A percentile compares a stretch with the other conserved stretches of the same genome.
phyloP scores from a whole-genome alignment of 2,113 vertebrate species.

The Marmota flaviventris region DNA sequence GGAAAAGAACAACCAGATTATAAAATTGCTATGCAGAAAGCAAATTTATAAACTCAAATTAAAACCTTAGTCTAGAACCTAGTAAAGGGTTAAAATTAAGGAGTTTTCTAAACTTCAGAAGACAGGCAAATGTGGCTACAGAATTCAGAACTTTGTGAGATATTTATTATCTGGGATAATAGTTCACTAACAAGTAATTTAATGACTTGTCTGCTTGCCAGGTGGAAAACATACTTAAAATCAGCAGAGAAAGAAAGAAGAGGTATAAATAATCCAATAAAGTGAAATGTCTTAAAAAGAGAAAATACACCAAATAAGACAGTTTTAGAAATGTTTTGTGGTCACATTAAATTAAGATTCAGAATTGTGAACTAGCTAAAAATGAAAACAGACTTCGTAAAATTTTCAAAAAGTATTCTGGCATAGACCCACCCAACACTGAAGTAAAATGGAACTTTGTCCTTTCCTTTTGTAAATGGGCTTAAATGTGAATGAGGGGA shows the following conservation, averaged over 20 bases:
- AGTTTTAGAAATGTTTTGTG: too few relatives aligned
- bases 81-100: conserved; percentile 15
- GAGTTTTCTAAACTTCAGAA: not conserved
- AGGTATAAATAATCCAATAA: not conserved
- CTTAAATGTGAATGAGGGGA: too few relatives aligned
- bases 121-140: not conserved
- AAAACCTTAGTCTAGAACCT: not conserved
- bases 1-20: not conserved
- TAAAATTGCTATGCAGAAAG: not conserved
- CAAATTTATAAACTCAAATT: not conserved
- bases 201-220: not conserved
- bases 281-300: not conserved
- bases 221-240: not conserved
- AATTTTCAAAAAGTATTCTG: not conserved
- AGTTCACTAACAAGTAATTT: not conserved
- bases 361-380: not conserved
- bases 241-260: not conserved
- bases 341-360: too few relatives aligned
- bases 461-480: too few relatives aligned
- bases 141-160: not conserved
- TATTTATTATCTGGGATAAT: not conserved
- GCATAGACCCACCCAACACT: not conserved
- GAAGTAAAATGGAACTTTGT: too few relatives aligned
- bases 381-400: not conserved
- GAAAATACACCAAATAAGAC: not conserved